Base-by-base conservation (phyloP, 2,888 invertebrate genomes). In the Ichneumoninae sp. region DNA sequence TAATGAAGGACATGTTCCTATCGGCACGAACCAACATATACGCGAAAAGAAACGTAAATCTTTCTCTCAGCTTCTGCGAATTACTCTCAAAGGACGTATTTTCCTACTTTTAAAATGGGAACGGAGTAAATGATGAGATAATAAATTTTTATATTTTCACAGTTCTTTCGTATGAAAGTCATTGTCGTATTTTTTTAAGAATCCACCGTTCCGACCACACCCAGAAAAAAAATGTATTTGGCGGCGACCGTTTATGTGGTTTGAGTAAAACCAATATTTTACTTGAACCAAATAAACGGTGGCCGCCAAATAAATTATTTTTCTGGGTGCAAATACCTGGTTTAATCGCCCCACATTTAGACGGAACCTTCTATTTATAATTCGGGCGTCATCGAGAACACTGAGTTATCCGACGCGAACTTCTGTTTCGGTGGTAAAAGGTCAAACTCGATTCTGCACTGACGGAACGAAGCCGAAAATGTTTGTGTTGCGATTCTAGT, bases 1-100 rank as follows among this genome's bases (percentile, higher is more conserved):
- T 87, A 86, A 88, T 88, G 89, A 90, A 90, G 89, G 89, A 84
- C 85, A 81, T 88, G 86, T 86, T 71, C 82, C 57, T 76, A 60
- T 87, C 87, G 87, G 85, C 82, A 85, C 86, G 84, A 83, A 68
- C 47, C 83, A n/a, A 68, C 71, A 70, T 66, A 68, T 52, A 50
- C 8, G 40, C 47, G 71, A 80, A 44, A 50, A 36, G 57, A 54
- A 44, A 69, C 10, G n/a, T 8, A 54, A 19, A 40, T 8, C 13
- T 44, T 69, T 36, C 57, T 52, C 69, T 47, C 47, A 71, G 57
- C 65, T 54, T 76, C 74, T 47, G 70, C 19, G 69, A 79, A 69
- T 52, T 36, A 60, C 19, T 60, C 36, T 22, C 50, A 82, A 82
- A 68, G 50, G 82, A 47, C 44, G 44, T 66, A 47, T 66, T 47